Conservation (phyloP, 2,113 vertebrate genomes). For the Myotis yumanensis region DNA sequence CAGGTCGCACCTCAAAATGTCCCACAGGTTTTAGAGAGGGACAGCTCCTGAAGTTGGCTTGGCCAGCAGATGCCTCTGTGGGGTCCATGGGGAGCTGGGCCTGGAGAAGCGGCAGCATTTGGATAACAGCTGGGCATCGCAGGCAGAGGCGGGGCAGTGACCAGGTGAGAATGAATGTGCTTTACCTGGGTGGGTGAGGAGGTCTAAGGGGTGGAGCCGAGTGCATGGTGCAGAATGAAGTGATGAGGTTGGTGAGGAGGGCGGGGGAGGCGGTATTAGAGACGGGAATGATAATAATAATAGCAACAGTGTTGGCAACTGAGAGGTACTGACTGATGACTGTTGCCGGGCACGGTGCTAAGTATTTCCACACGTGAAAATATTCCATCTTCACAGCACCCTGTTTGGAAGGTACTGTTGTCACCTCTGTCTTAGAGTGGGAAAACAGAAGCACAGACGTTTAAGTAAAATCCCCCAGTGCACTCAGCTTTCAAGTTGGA, state of each 20-base stretch:
- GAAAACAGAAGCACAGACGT: not conserved
- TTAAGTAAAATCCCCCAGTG: not conserved
- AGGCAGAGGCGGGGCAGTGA: not conserved
- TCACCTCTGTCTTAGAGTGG: not conserved
- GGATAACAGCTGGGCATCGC: fast-evolving
- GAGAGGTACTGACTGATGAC: not conserved
- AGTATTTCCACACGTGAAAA: not conserved
- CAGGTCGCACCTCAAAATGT: not conserved
- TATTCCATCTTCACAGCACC: not conserved
- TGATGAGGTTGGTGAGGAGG: no score
- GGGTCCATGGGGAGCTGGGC: not conserved
- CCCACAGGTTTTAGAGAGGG: not conserved
- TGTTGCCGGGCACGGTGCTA: not conserved
- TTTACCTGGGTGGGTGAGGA: not conserved
- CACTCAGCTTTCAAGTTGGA: not conserved
- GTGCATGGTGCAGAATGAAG: not conserved
- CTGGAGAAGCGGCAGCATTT: not conserved
- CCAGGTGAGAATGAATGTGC: not conserved
- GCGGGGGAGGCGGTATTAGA: fast-evolving
- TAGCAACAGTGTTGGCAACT: fast-evolving
- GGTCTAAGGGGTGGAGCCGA: not conserved
- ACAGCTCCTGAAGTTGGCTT: no score
- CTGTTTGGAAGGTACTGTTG: not conserved
- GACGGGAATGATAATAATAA: not conserved
- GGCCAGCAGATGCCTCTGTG: not conserved